Evolutionary conservation across 2,888 invertebrate species (phyloP).

Genomic region (Cabera pusaria): DNA sequence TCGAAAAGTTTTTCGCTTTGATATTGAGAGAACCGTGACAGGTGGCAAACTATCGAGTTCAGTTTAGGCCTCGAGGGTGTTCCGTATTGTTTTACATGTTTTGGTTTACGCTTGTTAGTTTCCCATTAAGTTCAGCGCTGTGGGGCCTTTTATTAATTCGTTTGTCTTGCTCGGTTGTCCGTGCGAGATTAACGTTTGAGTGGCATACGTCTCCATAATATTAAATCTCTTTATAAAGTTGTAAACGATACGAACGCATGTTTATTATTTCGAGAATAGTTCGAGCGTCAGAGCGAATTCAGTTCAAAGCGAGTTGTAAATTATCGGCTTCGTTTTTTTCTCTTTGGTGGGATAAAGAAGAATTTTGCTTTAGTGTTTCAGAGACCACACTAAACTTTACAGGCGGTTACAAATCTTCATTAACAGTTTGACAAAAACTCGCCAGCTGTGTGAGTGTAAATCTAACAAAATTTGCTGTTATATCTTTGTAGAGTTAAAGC

Average conservation of each 20-base stretch:
- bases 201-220: conserved; percentile 52
- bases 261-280: conserved; percentile 54
- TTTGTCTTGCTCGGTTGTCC: conserved; percentile 47
- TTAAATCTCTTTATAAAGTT: conserved; percentile 44
- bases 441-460: conserved; percentile 61
- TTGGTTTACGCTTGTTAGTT: conserved; percentile 69
- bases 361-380: conserved; percentile 52
- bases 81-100: conserved; percentile 60
- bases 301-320: conserved; percentile 67
- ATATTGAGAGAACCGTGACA: conserved; percentile 47
- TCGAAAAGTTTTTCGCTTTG: conserved; percentile 68
- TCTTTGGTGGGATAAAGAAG: conserved; percentile 54
- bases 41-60: conserved; percentile 43
- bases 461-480: conserved; percentile 49
- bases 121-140: conserved; percentile 59
- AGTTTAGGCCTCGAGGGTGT: conserved; percentile 40
- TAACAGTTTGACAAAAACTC: conserved; percentile 70
- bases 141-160: conserved; percentile 59
- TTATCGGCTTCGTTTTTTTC: conserved; percentile 54
- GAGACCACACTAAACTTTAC: conserved; percentile 60
- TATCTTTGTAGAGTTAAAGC: conserved; percentile 35
- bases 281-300: conserved; percentile 48
- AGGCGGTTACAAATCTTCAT: conserved; percentile 73
- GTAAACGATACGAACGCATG: conserved; percentile 38
- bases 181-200: conserved; percentile 41